Evolutionary conservation across 2,797 vertebrate genomes (phyloP).

Genomic region (Crocodylus rhombifer): DNA sequence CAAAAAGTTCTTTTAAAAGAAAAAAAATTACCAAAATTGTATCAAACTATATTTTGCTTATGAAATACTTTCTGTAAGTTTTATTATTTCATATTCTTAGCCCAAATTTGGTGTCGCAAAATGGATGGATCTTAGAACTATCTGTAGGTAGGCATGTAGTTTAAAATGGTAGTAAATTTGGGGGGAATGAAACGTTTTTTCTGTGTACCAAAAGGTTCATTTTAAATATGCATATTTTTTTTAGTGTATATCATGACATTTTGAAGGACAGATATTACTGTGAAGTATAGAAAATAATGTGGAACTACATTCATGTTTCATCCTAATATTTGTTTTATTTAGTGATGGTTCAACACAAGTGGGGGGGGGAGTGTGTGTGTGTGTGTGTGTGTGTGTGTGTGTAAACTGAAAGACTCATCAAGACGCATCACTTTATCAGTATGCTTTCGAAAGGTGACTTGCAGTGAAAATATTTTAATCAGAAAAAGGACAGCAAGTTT

Average conservation of each 20-base stretch:
- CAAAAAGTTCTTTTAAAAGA: neutral
- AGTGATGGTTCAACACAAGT: conserved; percentile 13
- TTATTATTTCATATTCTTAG: conserved; percentile 1
- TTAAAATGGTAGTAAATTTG: conserved; percentile 36
- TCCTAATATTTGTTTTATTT: conserved; percentile 22
- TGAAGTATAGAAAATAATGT: neutral
- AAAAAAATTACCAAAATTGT: neutral
- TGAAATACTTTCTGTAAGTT: neutral
- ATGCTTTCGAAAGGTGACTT: conserved; percentile 36
- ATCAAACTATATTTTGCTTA: neutral
- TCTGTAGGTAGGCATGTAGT: neutral
- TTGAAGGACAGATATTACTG: neutral
- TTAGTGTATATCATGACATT: neutral
- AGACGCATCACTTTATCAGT: neutral
- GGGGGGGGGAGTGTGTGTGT: neutral
- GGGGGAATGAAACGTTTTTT: neutral
- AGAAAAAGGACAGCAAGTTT: conserved; percentile 14
- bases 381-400: neutral
- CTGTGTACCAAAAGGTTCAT: neutral
- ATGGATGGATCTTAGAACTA: conserved; percentile 20
- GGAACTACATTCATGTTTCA: neutral
- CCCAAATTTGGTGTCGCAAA: conserved; percentile 27
- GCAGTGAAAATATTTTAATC: conserved; percentile 22
- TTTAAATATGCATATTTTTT: neutral
- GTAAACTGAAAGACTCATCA: neutral